A percentile compares a stretch with the other conserved stretches of the same genome.
Conservation (phyloP, 2,888 invertebrate species). For the Spodoptera exigua region DNA sequence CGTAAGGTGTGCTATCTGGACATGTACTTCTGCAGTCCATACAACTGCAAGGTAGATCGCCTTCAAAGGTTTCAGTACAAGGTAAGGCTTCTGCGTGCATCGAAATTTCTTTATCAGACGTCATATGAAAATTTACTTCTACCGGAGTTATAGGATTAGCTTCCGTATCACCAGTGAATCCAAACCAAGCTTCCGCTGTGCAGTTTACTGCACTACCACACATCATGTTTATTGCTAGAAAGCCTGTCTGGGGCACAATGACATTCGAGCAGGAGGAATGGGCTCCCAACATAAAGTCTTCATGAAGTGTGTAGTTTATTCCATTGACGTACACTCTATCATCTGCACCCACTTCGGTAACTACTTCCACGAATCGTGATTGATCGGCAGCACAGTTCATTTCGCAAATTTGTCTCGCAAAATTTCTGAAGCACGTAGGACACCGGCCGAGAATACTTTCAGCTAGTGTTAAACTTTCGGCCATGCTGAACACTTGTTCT, state of each 20-base stretch:
- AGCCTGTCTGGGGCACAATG: slow-evolving; percentile 93
- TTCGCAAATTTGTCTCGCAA: slow-evolving; percentile 93
- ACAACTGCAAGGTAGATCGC: slow-evolving; percentile 92
- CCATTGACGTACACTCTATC: slow-evolving; percentile 78
- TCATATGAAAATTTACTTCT: slow-evolving; percentile 89
- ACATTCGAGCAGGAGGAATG: slow-evolving; percentile 95
- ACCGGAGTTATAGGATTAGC: slow-evolving; percentile 90
- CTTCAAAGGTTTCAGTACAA: slow-evolving; percentile 90
- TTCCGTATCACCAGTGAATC: slow-evolving; percentile 89
- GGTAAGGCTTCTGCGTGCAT: slow-evolving; percentile 83
- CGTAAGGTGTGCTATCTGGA: slow-evolving; percentile 81
- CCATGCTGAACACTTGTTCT: slow-evolving; percentile 86
- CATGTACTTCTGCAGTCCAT: slow-evolving; percentile 92
- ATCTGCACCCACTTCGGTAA: slow-evolving; percentile 56
- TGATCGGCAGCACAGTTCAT: slow-evolving; percentile 95
- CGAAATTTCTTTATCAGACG: slow-evolving; percentile 75
- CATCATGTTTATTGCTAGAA: slow-evolving; percentile 93
- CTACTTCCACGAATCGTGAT: slow-evolving; percentile 77
- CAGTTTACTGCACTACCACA: slow-evolving; percentile 93
- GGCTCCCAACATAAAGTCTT: slow-evolving; percentile 90
- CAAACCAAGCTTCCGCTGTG: slow-evolving; percentile 90
- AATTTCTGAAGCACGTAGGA: slow-evolving; percentile 94
- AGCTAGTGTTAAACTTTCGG: slow-evolving; percentile 89
- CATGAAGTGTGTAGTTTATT: slow-evolving; percentile 87
- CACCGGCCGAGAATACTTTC: slow-evolving; percentile 93